Conservation (phyloP, 2,888 invertebrate genomes). For the Andrena camellia region DNA sequence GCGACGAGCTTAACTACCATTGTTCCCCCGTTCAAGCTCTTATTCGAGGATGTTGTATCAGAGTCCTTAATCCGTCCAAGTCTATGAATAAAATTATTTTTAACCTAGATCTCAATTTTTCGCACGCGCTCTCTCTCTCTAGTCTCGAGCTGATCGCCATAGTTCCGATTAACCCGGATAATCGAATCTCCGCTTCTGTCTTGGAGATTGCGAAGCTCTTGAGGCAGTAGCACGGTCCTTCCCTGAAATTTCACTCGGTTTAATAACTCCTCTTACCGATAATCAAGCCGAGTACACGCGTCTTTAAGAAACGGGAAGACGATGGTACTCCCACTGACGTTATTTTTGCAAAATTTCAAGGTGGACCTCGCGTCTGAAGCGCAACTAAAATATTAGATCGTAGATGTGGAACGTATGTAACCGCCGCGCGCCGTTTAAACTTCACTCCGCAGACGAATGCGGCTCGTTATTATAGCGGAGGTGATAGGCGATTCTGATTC, state of each 20-base stretch:
- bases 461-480: conserved; percentile 8
- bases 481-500: conserved; percentile 30
- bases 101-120: conserved; percentile 36
- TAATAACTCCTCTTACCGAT: too few species aligned
- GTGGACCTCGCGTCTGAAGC: background rate
- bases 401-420: background rate
- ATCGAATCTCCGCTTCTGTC: conserved; percentile 25
- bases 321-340: too few species aligned
- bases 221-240: too few species aligned
- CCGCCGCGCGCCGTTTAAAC: background rate
- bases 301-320: too few species aligned
- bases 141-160: background rate
- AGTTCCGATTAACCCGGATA: conserved; percentile 20
- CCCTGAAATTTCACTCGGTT: too few species aligned
- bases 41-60: conserved; percentile 6
- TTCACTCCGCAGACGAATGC: conserved; percentile 11
- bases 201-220: too few species aligned
- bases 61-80: conserved; percentile 2
- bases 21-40: conserved; percentile 25
- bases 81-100: conserved; percentile 53
- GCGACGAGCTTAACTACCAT: conserved; percentile 3
- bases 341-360: conserved; percentile 1
- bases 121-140: background rate
- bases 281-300: too few species aligned
- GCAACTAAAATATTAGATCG: background rate